Base-by-base conservation (phyloP, 1,140 invertebrate genomes). In the Drosophila pachea region DNA sequence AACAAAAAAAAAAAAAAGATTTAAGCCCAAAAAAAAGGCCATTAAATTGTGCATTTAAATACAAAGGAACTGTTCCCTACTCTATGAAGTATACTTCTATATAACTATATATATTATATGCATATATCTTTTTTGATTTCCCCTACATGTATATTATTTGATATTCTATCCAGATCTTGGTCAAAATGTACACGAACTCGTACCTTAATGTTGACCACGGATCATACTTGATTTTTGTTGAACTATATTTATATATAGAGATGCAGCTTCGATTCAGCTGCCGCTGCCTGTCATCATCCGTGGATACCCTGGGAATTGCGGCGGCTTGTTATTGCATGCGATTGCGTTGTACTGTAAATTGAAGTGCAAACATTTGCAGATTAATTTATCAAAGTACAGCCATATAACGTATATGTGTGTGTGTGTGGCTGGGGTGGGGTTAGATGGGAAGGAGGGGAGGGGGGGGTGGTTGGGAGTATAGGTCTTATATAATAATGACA, bases 331-430 rank as follows among this genome's bases (percentile, higher is more conserved):
- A 22, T 22, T 2, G 22, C 22, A 22, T 22, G 22, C 22, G 22
- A 9, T 32, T 4, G 12, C 11, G 48, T 42, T 11, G 22, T 4
- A 38, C 54, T 54, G 35, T 50, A 22, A 52, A 67, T 60, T 60
- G 33, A 53, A 60, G 33, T 38, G 67, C 53, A 69, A 69, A 69
- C 47, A 64, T 56, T 56, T 56, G 22, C 16, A 32, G 38, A 55
- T 43, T 7, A 36, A 56, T 64, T 69, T 35, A 40, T 55, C 49
- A 53, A 7, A 5, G 22, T 11, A 29, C 47, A 55, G 33, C 9
- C 33, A 33, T 43, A 32, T 3, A 31, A 43, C n/a, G 29, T n/a
- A 29, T 48, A 48, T 67, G n/a, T 12, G 4, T 22, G 22, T 22
- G 22, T 22, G 22, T 22, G 22, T 22, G 22, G n/a, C n/a, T n/a